phyloP scores from a whole-genome alignment of 1,140 invertebrate genomes.

The Pseudomyrmex dendroicus region DNA sequence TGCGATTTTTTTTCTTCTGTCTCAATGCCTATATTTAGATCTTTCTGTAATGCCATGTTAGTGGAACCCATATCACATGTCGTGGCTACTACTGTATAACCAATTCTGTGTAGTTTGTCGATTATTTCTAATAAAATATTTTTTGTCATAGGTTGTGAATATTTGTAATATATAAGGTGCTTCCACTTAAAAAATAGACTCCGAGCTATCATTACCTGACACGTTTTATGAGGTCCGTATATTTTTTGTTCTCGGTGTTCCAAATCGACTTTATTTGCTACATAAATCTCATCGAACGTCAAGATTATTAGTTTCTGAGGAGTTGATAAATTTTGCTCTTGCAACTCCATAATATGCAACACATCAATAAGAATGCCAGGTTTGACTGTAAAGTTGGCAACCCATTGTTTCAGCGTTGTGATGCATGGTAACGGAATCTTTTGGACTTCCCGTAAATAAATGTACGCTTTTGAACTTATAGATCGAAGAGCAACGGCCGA shows the following conservation, averaged over 20 bases:
- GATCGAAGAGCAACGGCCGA: too few species aligned
- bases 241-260: background rate
- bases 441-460: too few species aligned
- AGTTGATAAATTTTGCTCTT: background rate
- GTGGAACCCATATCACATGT: background rate
- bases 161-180: background rate
- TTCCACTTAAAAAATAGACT: conserved; percentile 3
- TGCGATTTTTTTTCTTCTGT: background rate
- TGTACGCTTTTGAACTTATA: too few species aligned
- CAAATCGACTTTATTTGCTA: background rate
- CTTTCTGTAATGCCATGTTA: background rate
- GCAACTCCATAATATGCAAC: too few species aligned
- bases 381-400: background rate
- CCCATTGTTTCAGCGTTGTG: too few species aligned
- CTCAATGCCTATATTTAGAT: background rate
- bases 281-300: background rate
- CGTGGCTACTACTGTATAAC: background rate
- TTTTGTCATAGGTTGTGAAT: background rate
- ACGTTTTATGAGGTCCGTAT: conserved; percentile 7
- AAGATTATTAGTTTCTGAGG: background rate
- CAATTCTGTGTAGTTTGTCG: background rate
- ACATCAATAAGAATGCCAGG: conserved; percentile 6
- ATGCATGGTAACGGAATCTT: too few species aligned
- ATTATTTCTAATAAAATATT: background rate
- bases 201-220: background rate